These are phyloP conservation scores for Crenichthys baileyi DNA, from an alignment of 2,797 vertebrate species.

Conservation along the genomic window DNA sequence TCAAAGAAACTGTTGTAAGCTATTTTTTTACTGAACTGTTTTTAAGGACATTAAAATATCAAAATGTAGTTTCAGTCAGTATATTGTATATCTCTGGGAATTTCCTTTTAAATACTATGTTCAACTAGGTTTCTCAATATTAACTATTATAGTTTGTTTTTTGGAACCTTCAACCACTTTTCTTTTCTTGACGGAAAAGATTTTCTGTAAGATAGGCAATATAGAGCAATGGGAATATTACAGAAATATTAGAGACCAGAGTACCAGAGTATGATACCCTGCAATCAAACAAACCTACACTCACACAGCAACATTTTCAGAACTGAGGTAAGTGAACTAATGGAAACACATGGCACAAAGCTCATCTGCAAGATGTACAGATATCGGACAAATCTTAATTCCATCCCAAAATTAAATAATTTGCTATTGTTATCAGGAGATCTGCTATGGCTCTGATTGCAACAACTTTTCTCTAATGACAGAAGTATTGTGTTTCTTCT, in stretches of 20 bases:
- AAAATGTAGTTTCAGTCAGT: neutral
- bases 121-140: neutral
- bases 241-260: conserved; percentile 63
- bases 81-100: neutral
- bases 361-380: conserved; percentile 19
- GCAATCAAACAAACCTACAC: conserved; percentile 26
- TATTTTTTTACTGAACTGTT: neutral
- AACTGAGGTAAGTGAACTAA: conserved; percentile 40
- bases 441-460: neutral
- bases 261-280: conserved; percentile 29
- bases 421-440: conserved; percentile 6
- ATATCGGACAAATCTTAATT: conserved; percentile 14
- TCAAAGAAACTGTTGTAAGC: neutral
- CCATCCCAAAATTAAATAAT: neutral
- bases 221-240: conserved; percentile 35
- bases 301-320: conserved; percentile 11
- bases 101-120: neutral
- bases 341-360: conserved; percentile 41
- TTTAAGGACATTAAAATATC: neutral
- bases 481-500: neutral
- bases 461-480: conserved; percentile 24
- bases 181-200: conserved; percentile 19
- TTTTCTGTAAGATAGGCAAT: conserved; percentile 28
- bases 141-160: neutral
- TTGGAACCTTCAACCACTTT: neutral